Conservation (phyloP, 2,113 vertebrate species). For the Myocastor coypus region DNA sequence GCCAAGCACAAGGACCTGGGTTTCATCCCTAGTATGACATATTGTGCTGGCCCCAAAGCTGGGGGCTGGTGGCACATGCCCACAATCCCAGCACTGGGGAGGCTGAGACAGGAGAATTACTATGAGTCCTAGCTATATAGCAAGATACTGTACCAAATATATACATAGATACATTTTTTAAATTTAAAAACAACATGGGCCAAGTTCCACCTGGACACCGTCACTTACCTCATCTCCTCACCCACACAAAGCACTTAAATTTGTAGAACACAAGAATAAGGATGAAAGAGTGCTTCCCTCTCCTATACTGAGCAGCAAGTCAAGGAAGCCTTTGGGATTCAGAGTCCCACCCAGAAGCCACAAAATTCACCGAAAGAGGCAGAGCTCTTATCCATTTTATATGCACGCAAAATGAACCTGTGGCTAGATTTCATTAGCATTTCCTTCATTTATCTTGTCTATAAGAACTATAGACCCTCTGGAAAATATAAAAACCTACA, state of each 20-base stretch:
- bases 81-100: too few relatives aligned
- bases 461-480: too few relatives aligned
- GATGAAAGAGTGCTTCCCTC: not conserved
- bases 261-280: not conserved
- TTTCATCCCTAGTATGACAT: too few relatives aligned
- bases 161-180: too few relatives aligned
- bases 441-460: too few relatives aligned
- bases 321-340: not conserved
- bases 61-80: too few relatives aligned
- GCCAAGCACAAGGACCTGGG: too few relatives aligned
- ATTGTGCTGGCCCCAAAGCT: too few relatives aligned
- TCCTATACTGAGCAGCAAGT: not conserved
- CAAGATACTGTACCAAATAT: too few relatives aligned
- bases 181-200: too few relatives aligned
- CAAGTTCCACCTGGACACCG: not conserved
- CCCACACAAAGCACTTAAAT: not conserved
- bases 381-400: constrained; percentile 46
- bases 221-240: not conserved
- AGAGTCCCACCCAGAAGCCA: not conserved
- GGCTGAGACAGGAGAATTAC: too few relatives aligned
- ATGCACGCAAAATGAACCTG: constrained; percentile 60
- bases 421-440: constrained; percentile 65
- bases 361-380: constrained; percentile 33
- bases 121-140: too few relatives aligned
- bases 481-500: constrained; percentile 63